Conservation (phyloP, 2,113 vertebrate genomes). For the Apistogramma diplotaenia region DNA sequence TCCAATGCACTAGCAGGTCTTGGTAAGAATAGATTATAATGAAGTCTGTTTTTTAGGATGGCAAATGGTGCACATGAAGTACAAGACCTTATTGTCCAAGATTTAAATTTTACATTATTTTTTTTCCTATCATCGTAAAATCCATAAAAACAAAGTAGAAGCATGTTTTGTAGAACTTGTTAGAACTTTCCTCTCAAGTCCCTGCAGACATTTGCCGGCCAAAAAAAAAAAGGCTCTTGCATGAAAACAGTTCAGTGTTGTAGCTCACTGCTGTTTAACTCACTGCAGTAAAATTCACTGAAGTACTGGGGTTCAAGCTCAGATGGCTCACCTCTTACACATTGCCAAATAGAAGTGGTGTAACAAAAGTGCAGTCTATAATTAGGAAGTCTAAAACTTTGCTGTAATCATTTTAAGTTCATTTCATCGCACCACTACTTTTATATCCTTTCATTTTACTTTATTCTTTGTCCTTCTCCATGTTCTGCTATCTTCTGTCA, state of each 20-base stretch:
- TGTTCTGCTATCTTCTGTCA: background rate
- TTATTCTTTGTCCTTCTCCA: background rate
- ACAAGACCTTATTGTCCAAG: background rate
- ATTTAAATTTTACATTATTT: background rate
- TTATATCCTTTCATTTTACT: background rate
- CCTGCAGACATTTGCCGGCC: background rate
- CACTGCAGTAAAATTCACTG: background rate
- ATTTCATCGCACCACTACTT: background rate
- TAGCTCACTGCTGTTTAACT: background rate
- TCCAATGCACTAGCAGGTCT: conserved; percentile 88
- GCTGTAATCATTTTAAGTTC: background rate
- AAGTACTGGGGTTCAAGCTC: background rate
- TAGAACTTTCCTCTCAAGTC: background rate
- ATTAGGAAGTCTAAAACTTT: background rate
- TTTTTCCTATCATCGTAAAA: background rate
- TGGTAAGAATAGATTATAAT: conserved; percentile 74
- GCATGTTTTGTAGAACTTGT: background rate
- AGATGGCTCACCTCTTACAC: background rate
- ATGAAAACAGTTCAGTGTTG: background rate
- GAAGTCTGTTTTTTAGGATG: background rate
- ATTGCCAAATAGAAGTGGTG: background rate
- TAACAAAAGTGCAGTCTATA: background rate
- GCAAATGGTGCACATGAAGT: background rate
- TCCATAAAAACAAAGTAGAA: background rate
- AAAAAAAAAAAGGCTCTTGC: background rate